These are phyloP conservation scores for Alectura lathami DNA, from an alignment of 2,113 vertebrate species.

Conservation along the genomic window DNA sequence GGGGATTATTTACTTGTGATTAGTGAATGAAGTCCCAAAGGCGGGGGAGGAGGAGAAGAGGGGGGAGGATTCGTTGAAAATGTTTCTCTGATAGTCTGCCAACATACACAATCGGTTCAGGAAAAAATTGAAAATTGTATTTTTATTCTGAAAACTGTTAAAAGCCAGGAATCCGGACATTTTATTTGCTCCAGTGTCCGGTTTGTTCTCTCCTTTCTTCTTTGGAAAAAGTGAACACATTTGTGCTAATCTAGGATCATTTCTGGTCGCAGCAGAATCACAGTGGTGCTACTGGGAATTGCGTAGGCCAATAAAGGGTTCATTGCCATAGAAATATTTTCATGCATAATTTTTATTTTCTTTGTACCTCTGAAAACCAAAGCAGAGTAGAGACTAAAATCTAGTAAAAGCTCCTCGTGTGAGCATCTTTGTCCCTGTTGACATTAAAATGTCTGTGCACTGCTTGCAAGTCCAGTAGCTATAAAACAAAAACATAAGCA, in stretches of 20 bases:
- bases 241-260: neutral
- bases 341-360: neutral
- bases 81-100: neutral
- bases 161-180: neutral
- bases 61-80: neutral
- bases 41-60: accelerated
- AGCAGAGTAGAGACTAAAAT: neutral
- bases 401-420: neutral
- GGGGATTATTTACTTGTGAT: constrained; percentile 11
- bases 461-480: neutral
- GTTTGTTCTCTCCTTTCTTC: neutral
- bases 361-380: neutral
- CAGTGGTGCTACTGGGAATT: neutral
- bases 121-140: neutral
- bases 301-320: neutral
- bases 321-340: neutral
- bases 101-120: neutral
- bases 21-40: constrained; percentile 2
- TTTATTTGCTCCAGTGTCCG: neutral
- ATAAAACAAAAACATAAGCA: neutral
- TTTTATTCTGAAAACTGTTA: neutral
- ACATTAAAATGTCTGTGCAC: neutral
- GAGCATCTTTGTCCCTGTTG: neutral
- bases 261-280: neutral
- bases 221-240: neutral